phyloP scores from a whole-genome alignment of 92 coral and sea anemone genomes.

The Palythoa grandiflora region DNA sequence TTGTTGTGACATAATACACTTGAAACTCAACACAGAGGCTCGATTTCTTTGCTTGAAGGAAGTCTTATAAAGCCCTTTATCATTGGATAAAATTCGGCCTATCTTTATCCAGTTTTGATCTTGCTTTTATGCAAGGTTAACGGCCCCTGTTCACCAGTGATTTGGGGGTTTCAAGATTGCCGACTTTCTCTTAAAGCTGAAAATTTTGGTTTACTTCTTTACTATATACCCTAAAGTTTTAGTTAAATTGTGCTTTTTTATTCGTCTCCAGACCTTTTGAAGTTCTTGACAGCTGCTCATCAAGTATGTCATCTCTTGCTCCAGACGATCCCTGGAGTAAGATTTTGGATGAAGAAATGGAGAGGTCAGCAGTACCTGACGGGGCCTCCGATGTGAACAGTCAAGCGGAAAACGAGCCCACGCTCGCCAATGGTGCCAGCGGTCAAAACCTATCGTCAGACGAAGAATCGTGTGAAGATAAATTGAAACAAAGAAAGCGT shows the following conservation, averaged over 20 bases:
- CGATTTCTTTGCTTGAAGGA: too few relatives aligned
- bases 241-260: background rate
- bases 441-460: slow-evolving; percentile 20
- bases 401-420: background rate
- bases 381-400: slow-evolving; percentile 30
- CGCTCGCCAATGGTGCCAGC: background rate
- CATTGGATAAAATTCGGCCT: background rate
- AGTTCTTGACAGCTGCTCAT: slow-evolving; percentile 32
- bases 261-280: slow-evolving; percentile 23
- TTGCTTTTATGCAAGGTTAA: too few relatives aligned
- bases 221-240: too few relatives aligned
- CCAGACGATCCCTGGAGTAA: slow-evolving; percentile 44
- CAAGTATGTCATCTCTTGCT: slow-evolving; percentile 22
- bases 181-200: too few relatives aligned
- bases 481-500: slow-evolving; percentile 2
- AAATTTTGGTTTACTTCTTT: too few relatives aligned
- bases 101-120: too few relatives aligned
- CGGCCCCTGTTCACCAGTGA: too few relatives aligned
- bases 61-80: too few relatives aligned
- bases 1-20: too few relatives aligned
- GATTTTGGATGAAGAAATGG: slow-evolving; percentile 37
- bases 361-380: slow-evolving; percentile 38
- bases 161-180: too few relatives aligned
- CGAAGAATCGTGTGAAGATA: slow-evolving; percentile 6
- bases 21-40: too few relatives aligned